Evolutionary conservation across 1,140 invertebrate species (phyloP).

Genomic region (Dufourea novaeangliae): DNA sequence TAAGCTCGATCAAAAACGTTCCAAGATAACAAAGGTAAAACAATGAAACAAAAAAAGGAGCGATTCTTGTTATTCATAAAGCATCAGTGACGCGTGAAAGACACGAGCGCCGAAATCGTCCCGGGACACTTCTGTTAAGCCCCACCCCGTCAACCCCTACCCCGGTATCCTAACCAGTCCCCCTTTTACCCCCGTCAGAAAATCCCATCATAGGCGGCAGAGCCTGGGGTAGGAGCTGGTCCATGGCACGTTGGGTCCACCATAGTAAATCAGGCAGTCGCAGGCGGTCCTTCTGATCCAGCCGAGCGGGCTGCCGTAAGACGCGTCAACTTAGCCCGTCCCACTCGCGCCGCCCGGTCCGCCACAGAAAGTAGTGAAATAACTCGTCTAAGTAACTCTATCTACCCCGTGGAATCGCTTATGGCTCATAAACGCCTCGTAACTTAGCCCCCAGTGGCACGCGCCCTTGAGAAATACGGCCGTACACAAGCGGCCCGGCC

Average conservation of each 20-base stretch:
- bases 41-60: not conserved
- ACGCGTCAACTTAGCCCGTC: constrained; percentile 63
- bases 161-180: constrained; percentile 72
- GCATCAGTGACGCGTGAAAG: constrained; percentile 36
- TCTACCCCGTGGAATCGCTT: constrained; percentile 76
- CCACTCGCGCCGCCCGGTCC: constrained; percentile 44
- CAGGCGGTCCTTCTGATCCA: constrained; percentile 81
- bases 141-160: constrained; percentile 73
- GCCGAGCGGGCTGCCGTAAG: constrained; percentile 64
- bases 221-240: constrained; percentile 50
- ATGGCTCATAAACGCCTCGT: constrained; percentile 81
- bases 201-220: constrained; percentile 74
- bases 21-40: no score
- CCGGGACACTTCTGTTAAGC: constrained; percentile 64
- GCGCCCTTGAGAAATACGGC: constrained; percentile 73
- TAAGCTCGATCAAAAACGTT: no score
- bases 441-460: constrained; percentile 77
- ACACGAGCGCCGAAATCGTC: constrained; percentile 26
- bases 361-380: constrained; percentile 74
- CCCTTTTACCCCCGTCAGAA: constrained; percentile 70
- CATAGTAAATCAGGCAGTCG: constrained; percentile 81
- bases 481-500: constrained; percentile 29
- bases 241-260: constrained; percentile 70
- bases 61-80: not conserved
- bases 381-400: constrained; percentile 77